Percentiles rank a stretch among this genome's conserved stretches.
These are phyloP conservation scores for Laticauda laticaudata DNA, from an alignment of 2,113 vertebrate species.

Conservation along the genomic window DNA sequence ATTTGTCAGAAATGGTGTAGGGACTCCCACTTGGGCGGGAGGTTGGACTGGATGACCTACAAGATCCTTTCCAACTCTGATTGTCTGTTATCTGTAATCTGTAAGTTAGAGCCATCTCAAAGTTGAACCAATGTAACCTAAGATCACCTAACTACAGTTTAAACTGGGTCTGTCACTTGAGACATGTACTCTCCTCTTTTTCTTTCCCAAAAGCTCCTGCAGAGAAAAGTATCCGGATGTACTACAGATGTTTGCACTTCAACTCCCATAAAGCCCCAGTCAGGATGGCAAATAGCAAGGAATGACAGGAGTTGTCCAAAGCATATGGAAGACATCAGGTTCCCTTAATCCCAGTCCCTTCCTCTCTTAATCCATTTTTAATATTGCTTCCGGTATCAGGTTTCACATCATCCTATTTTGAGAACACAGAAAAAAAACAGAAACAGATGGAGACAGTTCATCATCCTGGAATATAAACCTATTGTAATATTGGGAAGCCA, in stretches of 20 bases:
- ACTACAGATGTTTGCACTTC: neutral
- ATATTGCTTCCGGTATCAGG: neutral
- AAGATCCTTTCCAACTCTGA: too few relatives aligned
- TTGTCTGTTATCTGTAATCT: too few relatives aligned
- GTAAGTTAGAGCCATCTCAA: neutral
- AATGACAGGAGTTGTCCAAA: neutral
- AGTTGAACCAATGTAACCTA: neutral
- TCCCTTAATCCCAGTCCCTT: neutral
- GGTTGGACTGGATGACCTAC: too few relatives aligned
- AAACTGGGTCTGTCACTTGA: neutral
- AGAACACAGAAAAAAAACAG: neutral
- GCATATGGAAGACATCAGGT: neutral
- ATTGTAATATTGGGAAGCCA: neutral
- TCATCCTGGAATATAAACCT: neutral
- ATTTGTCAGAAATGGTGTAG: too few relatives aligned
- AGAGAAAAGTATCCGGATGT: neutral
- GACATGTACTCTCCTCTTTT: neutral
- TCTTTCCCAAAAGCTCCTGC: neutral
- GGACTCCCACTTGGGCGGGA: too few relatives aligned
- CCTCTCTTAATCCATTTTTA: neutral
- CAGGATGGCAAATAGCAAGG: neutral
- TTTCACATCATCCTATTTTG: neutral
- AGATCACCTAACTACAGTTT: neutral
- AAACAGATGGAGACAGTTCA: neutral
- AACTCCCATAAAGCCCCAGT: neutral